Base-by-base conservation (phyloP, 1,140 invertebrate species). In the Lepeophtheirus salmonis region DNA sequence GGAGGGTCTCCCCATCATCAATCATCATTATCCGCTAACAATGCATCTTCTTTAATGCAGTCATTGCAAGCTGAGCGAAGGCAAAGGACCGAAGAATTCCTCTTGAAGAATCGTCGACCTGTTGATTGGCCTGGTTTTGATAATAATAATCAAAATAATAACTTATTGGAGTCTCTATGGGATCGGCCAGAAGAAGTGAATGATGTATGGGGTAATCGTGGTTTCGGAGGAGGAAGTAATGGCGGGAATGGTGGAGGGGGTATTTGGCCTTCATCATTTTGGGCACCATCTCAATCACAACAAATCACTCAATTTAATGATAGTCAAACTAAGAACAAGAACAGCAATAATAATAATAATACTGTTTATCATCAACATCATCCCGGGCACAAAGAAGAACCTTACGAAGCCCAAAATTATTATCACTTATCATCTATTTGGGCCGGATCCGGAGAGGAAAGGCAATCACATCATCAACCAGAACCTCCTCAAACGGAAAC, bases 21-120 rank as follows among this genome's bases (percentile, higher is more conserved):
- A n/a, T n/a, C n/a, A n/a, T n/a, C n/a, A n/a, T n/a, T n/a, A n/a
- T n/a, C n/a, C n/a, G n/a, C n/a, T n/a, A n/a, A n/a, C n/a, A n/a
- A n/a, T n/a, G n/a, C n/a, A n/a, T 41, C 30, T n/a, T 54, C 52
- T n/a, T 20, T 54, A n/a, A 54, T 54, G 52, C 52, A 54, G 23
- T 20, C 20, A 3, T 20, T 54, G 4, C 52, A 54, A 20, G 52
- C 52, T 4, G 52, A 54, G 52, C 52, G 52, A 24, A 14, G 52
- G 20, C 52, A 54, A 24, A 54, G 17, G 52, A 54, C 52, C 2
- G 52, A 54, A 54, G 52, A 54, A 20, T 54, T 54, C 52, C 23
- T 54, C 13, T n/a, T 41, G 6, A 41, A 41, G 30, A 54, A 54
- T n/a, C 20, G 2, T n/a, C 52, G 52, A 12, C 20, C 10, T 13